Base-by-base conservation (phyloP, 2,797 vertebrate genomes). In the Hydrocynus forskahlii region DNA sequence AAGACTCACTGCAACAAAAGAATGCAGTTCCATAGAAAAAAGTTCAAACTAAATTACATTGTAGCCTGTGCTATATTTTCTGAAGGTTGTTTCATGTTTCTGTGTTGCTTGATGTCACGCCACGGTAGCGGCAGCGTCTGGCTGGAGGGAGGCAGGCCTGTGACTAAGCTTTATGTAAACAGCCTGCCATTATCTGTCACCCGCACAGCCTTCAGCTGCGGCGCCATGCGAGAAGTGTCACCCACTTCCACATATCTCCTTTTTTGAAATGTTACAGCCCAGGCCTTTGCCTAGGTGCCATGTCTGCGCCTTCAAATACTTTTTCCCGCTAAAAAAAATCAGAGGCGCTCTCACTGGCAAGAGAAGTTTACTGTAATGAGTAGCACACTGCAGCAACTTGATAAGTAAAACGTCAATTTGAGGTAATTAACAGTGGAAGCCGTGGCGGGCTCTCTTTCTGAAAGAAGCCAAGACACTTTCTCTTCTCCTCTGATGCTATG, bases 391-490 rank as follows among this genome's bases (percentile, higher is more conserved):
- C 83, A 73, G 71, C 70, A 76, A 80, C 83, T 88, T 82, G 83
- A 86, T 85, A 86, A 85, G 85, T 82, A 81, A 84, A 70, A 87
- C 35, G 87, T 88, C 87, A 84, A 85, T 88, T 86, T 87, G 85
- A 78, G 85, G 84, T 88, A 87, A 88, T 88, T 88, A 88, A 85
- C 83, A 86, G 75, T 25, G 38, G 78, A 80, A 75, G 70, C 63
- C 75, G 43, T 69, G 43, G 73, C 57, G n/a, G 79, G 81, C 35
- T 35, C 84, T 87, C 89, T 75, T 90, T 90, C 83, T 57, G 68
- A 80, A 55, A 73, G 74, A 79, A 86, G 83, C 69, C 74, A 67
- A 71, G 78, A 80, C 68, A 82, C 72, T 68, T 45, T 78, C 77
- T 76, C 40, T 73, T 64, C 50, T 69, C 50, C 35, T 71, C 25